Base-by-base conservation (phyloP, 2,888 invertebrate genomes). In the Corbicula japonica region DNA sequence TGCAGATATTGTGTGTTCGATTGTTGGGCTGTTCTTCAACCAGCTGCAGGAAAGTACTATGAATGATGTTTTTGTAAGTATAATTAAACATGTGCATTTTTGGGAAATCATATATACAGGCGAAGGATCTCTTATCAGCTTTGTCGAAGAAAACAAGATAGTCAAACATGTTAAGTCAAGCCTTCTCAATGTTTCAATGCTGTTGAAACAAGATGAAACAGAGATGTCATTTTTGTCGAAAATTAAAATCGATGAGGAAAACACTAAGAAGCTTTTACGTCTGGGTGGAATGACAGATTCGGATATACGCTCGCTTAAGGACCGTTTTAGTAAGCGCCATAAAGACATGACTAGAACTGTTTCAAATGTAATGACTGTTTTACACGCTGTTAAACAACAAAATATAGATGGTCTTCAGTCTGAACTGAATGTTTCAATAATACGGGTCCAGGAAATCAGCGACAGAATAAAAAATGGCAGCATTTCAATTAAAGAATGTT, bases 71-170 rank as follows among this genome's bases (percentile, higher is more conserved):
- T 70, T 78, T 23, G 15, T 56, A 6, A 28, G 5, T 26, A 28
- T 62, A 15, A 28, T 69, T 8, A 23, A 54, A 12, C 46, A 74
- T 46, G 26, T 26, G 1, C 28, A 63, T 5, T 58, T 71, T 34
- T 78, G 78, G 78, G 26, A 69, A 56, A 21, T 58, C 2, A 26
- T 78, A 30, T 54, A 30, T 1, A 15, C n/a, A 1, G 54, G 58
- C 23, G n/a, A 48, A 32, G 78, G 78, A 23, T 21, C 6, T 5
- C 23, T 12, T 6, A 74, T 44, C 23, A 10, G n/a, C 6, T 12
- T n/a, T 26, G 35, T 76, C 2, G 1, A n/a, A 26, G n/a, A 61
- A 2, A 71, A 61, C 28, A 15, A 48, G 21, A 60, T 44, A 34
- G 66, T 34, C 28, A 18, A 34, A 41, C 5, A 10, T 12, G 65